Percentiles rank a stretch among this genome's conserved stretches.
Evolutionary conservation across 2,113 vertebrate species (phyloP).

Genomic region (Corythaeola cristata): DNA sequence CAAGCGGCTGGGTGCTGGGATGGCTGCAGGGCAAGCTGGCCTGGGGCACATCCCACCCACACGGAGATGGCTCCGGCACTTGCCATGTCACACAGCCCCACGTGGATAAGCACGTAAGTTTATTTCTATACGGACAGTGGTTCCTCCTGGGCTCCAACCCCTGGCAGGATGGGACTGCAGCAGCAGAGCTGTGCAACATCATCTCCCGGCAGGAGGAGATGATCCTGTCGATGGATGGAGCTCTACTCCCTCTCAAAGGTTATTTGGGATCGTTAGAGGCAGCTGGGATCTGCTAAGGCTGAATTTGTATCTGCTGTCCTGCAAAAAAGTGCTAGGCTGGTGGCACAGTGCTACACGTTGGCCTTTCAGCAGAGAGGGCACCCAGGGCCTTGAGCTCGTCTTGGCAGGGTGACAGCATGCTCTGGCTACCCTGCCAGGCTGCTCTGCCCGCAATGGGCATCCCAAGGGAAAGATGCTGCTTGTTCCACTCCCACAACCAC

Average conservation of each 20-base stretch:
- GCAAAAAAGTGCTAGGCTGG: neutral
- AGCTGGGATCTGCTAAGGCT: neutral
- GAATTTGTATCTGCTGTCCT: neutral
- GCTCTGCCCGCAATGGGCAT: too few species aligned
- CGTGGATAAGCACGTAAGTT: too few species aligned
- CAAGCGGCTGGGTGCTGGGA: neutral
- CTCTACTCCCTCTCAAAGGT: neutral
- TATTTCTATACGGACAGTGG: too few species aligned
- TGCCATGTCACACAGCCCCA: too few species aligned
- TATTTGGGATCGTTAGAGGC: neutral
- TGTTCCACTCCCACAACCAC: neutral
- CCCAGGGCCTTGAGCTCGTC: rapidly evolving
- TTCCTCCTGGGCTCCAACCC: neutral
- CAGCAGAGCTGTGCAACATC: neutral
- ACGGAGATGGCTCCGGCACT: too few species aligned
- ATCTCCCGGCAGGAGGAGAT: neutral
- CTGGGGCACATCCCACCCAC: neutral
- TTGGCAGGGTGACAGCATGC: rapidly evolving
- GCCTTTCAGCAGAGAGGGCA: neutral
- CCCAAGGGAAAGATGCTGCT: neutral
- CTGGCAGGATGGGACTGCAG: neutral
- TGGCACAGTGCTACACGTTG: neutral
- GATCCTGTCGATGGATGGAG: rapidly evolving
- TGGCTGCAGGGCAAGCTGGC: neutral
- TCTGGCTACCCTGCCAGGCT: neutral